Conservation (phyloP, 2,797 vertebrate species). For the Hyperoplus lanceolatus region DNA sequence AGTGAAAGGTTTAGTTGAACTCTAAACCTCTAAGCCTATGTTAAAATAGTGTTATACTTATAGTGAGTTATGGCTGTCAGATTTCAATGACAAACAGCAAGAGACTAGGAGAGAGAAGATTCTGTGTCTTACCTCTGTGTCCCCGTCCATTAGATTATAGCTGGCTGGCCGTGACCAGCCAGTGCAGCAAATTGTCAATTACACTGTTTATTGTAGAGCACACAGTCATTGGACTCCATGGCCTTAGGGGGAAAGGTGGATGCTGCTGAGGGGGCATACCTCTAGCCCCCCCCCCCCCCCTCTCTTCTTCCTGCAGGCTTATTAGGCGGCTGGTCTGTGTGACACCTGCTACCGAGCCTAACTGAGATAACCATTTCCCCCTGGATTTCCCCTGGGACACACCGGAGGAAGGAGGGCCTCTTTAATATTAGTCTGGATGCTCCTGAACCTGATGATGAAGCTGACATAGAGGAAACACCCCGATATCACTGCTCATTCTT, state of each 20-base stretch:
- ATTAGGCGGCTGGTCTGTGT: conserved; percentile 67
- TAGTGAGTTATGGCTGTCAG: not conserved
- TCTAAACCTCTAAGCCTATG: not conserved
- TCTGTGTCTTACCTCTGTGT: conserved; percentile 39
- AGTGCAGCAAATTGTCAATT: conserved; percentile 81
- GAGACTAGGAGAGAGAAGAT: conserved; percentile 11
- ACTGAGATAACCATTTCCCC: conserved; percentile 73
- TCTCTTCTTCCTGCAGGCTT: conserved; percentile 56
- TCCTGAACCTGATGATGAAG: conserved; percentile 8
- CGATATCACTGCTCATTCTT: conserved; percentile 17
- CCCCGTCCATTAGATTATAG: conserved; percentile 70
- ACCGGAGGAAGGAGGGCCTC: conserved; percentile 17
- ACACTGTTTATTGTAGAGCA: conserved; percentile 79
- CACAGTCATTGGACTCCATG: conserved; percentile 43
- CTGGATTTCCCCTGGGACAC: conserved; percentile 71
- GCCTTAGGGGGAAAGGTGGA: conserved; percentile 44
- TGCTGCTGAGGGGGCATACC: conserved; percentile 29
- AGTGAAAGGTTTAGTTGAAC: too few relatives aligned
- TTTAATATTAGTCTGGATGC: conserved; percentile 61
- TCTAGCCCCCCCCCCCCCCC: not conserved
- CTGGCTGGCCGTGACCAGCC: conserved; percentile 67
- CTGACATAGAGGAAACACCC: conserved; percentile 5
- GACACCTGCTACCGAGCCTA: conserved; percentile 73
- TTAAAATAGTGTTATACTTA: not conserved
- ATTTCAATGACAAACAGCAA: conserved; percentile 16